Conservation (phyloP, 2,888 invertebrate genomes). For the Chrysodeixis includens region DNA sequence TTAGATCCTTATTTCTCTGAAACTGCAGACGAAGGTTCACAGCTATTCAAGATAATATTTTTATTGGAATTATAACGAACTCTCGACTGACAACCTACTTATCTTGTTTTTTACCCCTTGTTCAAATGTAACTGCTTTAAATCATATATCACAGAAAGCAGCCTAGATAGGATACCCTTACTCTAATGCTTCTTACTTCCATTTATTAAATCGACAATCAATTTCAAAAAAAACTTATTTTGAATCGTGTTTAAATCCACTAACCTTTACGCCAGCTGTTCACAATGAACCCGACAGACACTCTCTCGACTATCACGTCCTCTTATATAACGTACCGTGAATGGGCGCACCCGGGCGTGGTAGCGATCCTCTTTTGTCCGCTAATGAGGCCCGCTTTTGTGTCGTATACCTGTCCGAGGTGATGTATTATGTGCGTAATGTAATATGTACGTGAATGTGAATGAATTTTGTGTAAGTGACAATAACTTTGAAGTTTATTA, state of each 20-base stretch:
- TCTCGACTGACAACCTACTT: no score
- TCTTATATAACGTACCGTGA: conserved; percentile 80
- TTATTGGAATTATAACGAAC: no score
- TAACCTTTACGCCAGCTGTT: neutral
- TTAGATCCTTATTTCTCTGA: neutral
- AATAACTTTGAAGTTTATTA: no score
- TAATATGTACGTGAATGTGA: neutral
- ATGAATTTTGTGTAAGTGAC: neutral
- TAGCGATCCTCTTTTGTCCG: conserved; percentile 60
- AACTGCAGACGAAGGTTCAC: no score
- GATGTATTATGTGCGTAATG: conserved; percentile 20
- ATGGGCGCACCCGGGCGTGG: conserved; percentile 71
- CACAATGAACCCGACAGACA: conserved; percentile 27
- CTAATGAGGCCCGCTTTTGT: conserved; percentile 49
- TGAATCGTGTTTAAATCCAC: neutral
- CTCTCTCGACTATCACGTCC: conserved; percentile 24
- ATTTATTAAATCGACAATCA: no score
- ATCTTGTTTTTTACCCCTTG: no score
- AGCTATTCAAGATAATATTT: no score
- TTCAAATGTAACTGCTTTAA: no score
- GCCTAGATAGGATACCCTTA: no score
- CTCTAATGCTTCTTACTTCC: no score
- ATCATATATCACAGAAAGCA: no score
- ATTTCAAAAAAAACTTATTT: no score
- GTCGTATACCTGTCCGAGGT: conserved; percentile 13